Conservation (phyloP, 2,888 invertebrate species). For the Belgica antarctica region DNA sequence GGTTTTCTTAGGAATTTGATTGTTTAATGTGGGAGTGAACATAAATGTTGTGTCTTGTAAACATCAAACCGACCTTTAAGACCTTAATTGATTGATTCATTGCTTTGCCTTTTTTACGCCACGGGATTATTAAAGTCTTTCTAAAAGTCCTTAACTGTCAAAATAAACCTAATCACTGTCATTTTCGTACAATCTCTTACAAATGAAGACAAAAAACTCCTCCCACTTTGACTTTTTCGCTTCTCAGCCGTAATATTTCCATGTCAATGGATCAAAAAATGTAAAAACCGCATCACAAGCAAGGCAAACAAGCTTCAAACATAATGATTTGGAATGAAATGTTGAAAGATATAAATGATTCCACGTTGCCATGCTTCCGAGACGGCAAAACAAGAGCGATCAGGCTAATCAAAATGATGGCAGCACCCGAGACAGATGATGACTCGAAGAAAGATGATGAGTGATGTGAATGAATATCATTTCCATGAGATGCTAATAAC, state of each 20-base stretch:
- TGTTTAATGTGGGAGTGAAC: too few relatives aligned
- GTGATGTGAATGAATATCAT: conserved; percentile 43
- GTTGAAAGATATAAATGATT: conserved; percentile 39
- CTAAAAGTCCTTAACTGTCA: conserved; percentile 1
- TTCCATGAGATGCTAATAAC: conserved; percentile 29
- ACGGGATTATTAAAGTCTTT: too few relatives aligned
- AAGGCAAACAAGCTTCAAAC: conserved; percentile 10
- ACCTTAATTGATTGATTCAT: too few relatives aligned
- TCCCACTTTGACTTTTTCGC: conserved; percentile 14
- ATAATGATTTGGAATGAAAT: conserved; percentile 30
- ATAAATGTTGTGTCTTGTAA: too few relatives aligned
- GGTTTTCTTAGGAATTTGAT: too few relatives aligned
- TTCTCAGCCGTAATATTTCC: conserved; percentile 31
- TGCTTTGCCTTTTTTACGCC: too few relatives aligned
- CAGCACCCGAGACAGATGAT: conserved; percentile 36
- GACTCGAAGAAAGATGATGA: conserved; percentile 33
- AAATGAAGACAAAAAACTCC: too few relatives aligned
- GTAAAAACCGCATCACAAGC: neutral
- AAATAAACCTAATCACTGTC: too few relatives aligned
- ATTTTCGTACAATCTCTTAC: too few relatives aligned
- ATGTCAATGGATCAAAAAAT: conserved; percentile 22
- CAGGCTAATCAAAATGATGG: conserved; percentile 41
- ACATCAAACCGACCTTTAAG: too few relatives aligned
- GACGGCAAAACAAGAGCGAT: conserved; percentile 29
- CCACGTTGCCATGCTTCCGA: too few relatives aligned